Conservation (phyloP, 2,797 vertebrate genomes). For the Peromyscus aztecus region DNA sequence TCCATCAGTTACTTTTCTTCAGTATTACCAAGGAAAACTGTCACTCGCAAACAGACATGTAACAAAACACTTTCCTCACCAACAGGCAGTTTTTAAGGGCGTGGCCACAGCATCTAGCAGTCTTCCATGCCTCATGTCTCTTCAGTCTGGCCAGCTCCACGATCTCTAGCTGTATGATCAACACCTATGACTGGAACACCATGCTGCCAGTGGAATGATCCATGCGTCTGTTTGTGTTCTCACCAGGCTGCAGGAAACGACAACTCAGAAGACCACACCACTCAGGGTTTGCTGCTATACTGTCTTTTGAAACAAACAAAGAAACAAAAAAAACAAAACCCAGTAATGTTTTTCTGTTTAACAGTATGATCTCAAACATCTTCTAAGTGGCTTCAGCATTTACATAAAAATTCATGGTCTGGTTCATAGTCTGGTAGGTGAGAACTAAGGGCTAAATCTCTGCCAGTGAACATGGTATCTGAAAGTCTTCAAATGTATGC, state of each 20-base stretch:
- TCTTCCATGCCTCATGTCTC: slow-evolving; percentile 93
- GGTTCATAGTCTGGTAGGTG: neutral
- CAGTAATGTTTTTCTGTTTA: neutral
- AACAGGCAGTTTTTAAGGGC: neutral
- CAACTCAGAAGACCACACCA: neutral
- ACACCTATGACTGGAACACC: slow-evolving; percentile 96
- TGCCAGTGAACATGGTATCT: neutral
- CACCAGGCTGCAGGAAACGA: slow-evolving; percentile 90
- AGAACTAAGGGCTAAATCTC: neutral
- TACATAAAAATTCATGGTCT: neutral
- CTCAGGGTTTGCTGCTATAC: neutral
- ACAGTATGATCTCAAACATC: neutral
- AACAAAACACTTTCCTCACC: neutral
- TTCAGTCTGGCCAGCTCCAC: slow-evolving; percentile 97
- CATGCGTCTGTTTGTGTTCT: slow-evolving; percentile 95
- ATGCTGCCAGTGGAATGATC: slow-evolving; percentile 98
- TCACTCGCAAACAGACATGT: no score
- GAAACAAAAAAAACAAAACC: neutral
- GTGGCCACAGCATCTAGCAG: slow-evolving; percentile 90
- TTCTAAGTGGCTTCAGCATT: neutral
- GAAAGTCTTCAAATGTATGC: neutral
- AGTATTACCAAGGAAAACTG: neutral
- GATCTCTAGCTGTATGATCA: slow-evolving; percentile 96
- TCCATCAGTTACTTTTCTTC: neutral
- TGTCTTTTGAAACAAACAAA: neutral